phyloP scores from a whole-genome alignment of 2,113 vertebrate species.

The Tauraco erythrolophus region DNA sequence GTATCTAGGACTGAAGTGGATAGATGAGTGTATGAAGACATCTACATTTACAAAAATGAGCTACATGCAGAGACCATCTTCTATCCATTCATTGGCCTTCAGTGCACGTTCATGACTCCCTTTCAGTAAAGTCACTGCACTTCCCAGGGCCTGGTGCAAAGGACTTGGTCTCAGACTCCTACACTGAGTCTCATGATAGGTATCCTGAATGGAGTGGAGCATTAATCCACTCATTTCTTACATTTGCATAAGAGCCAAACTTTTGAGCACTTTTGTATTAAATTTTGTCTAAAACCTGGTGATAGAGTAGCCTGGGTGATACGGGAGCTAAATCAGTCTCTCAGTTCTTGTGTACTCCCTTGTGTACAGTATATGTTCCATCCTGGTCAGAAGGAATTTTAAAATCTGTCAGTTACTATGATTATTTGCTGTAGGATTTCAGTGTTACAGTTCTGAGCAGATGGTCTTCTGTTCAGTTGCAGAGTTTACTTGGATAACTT shows the following conservation, averaged over 20 bases:
- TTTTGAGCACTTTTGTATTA: neutral
- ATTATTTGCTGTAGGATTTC: neutral
- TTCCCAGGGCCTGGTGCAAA: neutral
- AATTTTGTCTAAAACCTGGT: neutral
- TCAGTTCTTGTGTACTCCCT: too few relatives aligned
- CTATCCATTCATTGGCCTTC: neutral
- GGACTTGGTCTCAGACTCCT: neutral
- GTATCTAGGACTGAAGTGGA: neutral
- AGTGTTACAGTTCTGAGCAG: neutral
- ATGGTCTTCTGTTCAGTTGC: neutral
- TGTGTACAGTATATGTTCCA: neutral
- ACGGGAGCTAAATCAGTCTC: neutral
- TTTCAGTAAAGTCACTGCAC: neutral
- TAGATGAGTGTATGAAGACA: neutral
- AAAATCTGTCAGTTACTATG: neutral
- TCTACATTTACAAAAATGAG: neutral
- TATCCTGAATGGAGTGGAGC: neutral
- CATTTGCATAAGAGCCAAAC: neutral
- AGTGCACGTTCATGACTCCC: neutral
- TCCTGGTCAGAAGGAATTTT: neutral
- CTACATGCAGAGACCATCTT: neutral
- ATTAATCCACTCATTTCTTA: neutral
- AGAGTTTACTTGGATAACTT: neutral
- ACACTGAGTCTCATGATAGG: neutral
- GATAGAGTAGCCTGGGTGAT: neutral